Percentiles rank a stretch among this genome's conserved stretches.
Evolutionary conservation across 2,797 vertebrate species (phyloP).

Genomic region (Xerus rutilus): DNA sequence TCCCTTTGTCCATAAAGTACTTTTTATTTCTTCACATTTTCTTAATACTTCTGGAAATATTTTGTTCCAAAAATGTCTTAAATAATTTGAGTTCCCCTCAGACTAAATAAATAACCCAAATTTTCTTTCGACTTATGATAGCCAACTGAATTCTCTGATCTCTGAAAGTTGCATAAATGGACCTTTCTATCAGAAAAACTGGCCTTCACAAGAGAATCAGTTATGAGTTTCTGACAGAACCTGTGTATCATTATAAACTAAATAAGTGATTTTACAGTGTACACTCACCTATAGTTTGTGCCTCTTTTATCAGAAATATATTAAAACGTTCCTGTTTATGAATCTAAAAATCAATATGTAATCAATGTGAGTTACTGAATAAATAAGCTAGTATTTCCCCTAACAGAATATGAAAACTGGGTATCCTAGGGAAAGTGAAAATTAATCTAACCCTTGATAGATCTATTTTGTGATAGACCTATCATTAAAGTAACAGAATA

Average conservation of each 20-base stretch:
- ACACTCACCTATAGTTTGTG: neutral
- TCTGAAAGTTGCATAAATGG: slow-evolving; percentile 5
- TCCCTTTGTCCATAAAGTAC: neutral
- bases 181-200: neutral
- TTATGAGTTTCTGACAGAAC: neutral
- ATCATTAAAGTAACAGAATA: neutral
- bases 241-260: neutral
- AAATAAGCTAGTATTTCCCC: neutral
- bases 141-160: neutral
- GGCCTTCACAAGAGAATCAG: neutral
- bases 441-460: neutral
- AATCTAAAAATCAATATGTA: neutral
- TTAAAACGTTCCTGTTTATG: neutral
- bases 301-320: neutral
- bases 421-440: neutral
- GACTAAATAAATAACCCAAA: neutral
- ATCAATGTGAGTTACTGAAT: neutral
- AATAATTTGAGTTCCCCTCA: neutral
- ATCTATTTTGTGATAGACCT: neutral
- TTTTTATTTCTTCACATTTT: slow-evolving; percentile 2
- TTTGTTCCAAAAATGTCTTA: neutral
- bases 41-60: neutral
- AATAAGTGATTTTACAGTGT: neutral
- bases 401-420: neutral
- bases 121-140: neutral